phyloP scores from a whole-genome alignment of 1,140 invertebrate species.

The Macrocentrus cingulum region DNA sequence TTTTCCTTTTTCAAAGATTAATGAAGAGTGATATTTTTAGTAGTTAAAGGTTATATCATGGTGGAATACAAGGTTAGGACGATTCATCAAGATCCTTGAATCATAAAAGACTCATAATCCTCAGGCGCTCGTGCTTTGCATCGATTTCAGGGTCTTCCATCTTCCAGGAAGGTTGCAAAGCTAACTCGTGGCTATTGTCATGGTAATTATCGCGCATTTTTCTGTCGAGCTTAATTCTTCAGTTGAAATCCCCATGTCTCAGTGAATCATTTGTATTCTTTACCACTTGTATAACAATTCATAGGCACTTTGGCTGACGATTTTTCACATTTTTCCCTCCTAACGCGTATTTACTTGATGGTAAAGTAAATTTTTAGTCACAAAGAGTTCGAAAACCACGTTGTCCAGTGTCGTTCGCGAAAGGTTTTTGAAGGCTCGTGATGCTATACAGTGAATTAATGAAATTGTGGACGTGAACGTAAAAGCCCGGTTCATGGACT shows the following conservation, averaged over 20 bases:
- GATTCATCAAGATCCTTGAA: constrained; percentile 48
- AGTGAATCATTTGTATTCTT: background rate
- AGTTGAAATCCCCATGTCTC: background rate
- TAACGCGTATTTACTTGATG: too few relatives aligned
- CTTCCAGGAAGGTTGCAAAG: constrained; percentile 14
- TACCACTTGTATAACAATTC: background rate
- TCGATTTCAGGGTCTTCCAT: constrained; percentile 26
- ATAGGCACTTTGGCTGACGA: background rate
- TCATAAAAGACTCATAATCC: constrained; percentile 49
- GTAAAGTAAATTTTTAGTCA: too few relatives aligned
- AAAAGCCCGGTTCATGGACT: constrained; percentile 6
- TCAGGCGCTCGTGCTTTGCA: constrained; percentile 35
- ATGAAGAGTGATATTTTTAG: background rate
- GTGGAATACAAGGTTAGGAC: constrained; percentile 25
- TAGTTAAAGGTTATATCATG: background rate
- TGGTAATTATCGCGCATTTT: constrained; percentile 39
- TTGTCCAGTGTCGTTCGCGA: too few relatives aligned
- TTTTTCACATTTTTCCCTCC: background rate
- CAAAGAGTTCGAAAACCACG: too few relatives aligned
- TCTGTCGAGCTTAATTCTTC: constrained; percentile 9
- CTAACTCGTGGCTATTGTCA: constrained; percentile 38
- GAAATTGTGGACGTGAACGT: constrained; percentile 4
- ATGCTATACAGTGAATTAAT: too few relatives aligned
- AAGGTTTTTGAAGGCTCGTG: background rate
- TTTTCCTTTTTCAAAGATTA: too few relatives aligned